Percentiles rank a stretch among this genome's conserved stretches.
Conservation (phyloP, 2,797 vertebrate species). For the Anniella stebbinsi region DNA sequence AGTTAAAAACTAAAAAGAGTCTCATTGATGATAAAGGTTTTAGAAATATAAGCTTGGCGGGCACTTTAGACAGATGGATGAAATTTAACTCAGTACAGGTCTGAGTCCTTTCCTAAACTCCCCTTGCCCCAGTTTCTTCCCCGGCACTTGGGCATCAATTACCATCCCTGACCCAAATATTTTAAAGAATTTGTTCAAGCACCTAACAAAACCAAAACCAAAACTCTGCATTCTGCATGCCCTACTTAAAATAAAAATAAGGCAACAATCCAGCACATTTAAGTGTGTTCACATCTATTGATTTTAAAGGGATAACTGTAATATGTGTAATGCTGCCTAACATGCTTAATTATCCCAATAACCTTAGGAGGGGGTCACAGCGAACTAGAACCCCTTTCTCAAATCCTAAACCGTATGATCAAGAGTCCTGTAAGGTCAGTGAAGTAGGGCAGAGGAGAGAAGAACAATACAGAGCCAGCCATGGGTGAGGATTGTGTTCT, state of each 20-base stretch:
- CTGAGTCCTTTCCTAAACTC: neutral
- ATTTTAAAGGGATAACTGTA: neutral
- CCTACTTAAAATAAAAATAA: neutral
- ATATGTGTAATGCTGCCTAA: no score
- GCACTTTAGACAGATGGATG: neutral
- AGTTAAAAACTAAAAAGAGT: neutral
- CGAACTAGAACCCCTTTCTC: neutral
- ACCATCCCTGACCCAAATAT: neutral
- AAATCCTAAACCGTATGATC: neutral
- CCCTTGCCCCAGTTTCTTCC: neutral
- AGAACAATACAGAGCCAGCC: neutral
- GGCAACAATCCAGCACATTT: neutral
- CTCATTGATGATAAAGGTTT: neutral
- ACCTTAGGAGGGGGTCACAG: no score
- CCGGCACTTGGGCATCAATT: neutral
- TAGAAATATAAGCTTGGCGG: neutral
- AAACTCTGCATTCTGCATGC: neutral
- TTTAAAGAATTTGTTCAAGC: neutral
- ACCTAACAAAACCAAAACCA: neutral
- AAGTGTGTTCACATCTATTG: no score
- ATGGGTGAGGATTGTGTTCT: neutral
- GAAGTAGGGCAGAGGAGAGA: constrained; percentile 27
- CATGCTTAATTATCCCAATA: neutral
- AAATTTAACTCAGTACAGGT: neutral
- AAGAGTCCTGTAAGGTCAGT: neutral